Evolutionary conservation across 2,113 vertebrate genomes (phyloP).

Genomic region (mouse (Mus musculus)): DNA sequence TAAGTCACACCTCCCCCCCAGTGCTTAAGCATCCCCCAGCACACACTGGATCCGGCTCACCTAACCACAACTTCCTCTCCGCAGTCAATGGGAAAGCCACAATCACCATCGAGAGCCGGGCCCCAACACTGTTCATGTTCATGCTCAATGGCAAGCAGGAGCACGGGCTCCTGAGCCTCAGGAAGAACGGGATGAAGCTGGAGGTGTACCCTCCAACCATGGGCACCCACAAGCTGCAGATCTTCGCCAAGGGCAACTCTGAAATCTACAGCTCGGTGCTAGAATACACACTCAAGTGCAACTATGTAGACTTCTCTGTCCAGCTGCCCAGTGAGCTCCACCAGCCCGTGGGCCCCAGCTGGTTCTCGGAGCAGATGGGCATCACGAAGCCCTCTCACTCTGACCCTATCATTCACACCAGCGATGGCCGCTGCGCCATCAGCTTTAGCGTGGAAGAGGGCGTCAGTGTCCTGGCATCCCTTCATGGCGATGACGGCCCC

Average conservation of each 20-base stretch:
- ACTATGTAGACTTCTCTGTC: slow-evolving; percentile 80
- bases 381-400: slow-evolving; percentile 85
- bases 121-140: slow-evolving; percentile 85
- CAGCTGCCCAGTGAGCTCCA: slow-evolving; percentile 84
- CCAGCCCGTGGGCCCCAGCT: slow-evolving; percentile 90
- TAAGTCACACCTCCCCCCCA: background rate
- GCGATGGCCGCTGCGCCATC: slow-evolving; percentile 86
- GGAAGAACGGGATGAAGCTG: slow-evolving; percentile 87
- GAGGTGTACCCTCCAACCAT: slow-evolving; percentile 87
- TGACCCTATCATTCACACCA: slow-evolving; percentile 86
- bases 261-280: slow-evolving; percentile 82
- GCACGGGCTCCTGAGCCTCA: slow-evolving; percentile 87
- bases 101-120: slow-evolving; percentile 84
- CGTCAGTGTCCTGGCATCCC: slow-evolving; percentile 83
- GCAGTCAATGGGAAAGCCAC: slow-evolving; percentile 89
- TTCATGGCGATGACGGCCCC: slow-evolving; percentile 79
- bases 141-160: slow-evolving; percentile 86
- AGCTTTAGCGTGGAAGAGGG: slow-evolving; percentile 86
- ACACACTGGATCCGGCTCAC: accelerated
- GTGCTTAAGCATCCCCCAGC: accelerated
- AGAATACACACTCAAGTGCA: slow-evolving; percentile 87
- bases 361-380: slow-evolving; percentile 89
- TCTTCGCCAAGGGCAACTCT: slow-evolving; percentile 86
- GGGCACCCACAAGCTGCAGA: slow-evolving; percentile 87
- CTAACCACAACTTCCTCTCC: slow-evolving; percentile 62